These are phyloP conservation scores for Parambassis ranga DNA, from an alignment of 2,797 vertebrate genomes.

Conservation along the genomic window DNA sequence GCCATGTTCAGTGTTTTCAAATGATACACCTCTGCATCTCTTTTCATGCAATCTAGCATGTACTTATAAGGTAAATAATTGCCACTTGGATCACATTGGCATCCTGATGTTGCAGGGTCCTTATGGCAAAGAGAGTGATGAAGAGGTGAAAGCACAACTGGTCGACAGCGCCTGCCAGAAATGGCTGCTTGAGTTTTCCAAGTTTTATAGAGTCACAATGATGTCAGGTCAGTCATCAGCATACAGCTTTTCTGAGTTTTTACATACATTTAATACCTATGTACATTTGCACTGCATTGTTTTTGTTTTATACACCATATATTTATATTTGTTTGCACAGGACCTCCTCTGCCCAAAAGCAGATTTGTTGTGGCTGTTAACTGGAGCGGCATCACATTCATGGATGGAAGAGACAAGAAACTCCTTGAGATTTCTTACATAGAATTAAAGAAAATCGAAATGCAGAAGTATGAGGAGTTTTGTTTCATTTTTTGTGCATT, in stretches of 20 bases:
- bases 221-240: slow-evolving; percentile 83
- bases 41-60: no score
- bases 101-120: slow-evolving; percentile 70
- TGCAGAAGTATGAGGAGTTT: slow-evolving; percentile 68
- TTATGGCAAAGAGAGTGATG: slow-evolving; percentile 63
- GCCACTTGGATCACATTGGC: no score
- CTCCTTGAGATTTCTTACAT: slow-evolving; percentile 86
- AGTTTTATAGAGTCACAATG: slow-evolving; percentile 87
- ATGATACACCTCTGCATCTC: not conserved
- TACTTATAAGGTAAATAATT: no score
- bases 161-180: slow-evolving; percentile 81
- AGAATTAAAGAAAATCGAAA: slow-evolving; percentile 81
- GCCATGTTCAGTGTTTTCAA: not conserved
- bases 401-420: slow-evolving; percentile 86
- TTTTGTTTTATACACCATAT: no score
- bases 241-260: not conserved
- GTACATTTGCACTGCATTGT: no score
- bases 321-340: slow-evolving; percentile 78
- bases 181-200: slow-evolving; percentile 92
- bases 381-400: slow-evolving; percentile 86
- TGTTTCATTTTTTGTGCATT: not conserved
- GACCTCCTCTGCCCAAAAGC: slow-evolving; percentile 85
- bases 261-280: no score
- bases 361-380: slow-evolving; percentile 87
- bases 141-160: slow-evolving; percentile 82